Conservation (phyloP, 2,888 invertebrate species). For the Helicoverpa assulta region DNA sequence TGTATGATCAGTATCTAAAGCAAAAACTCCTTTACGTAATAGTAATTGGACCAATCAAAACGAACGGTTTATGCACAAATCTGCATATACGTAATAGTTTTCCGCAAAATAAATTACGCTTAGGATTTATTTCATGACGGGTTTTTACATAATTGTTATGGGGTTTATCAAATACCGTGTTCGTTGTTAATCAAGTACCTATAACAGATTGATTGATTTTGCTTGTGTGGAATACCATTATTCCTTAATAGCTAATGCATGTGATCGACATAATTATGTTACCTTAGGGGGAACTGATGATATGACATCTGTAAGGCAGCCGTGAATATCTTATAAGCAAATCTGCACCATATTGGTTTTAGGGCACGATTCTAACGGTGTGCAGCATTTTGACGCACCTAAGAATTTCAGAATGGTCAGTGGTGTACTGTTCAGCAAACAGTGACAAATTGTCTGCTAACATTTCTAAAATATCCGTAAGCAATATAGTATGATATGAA, state of each 20-base stretch:
- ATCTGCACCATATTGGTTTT: neutral
- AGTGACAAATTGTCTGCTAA: too few relatives aligned
- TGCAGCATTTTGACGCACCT: too few relatives aligned
- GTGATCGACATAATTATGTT: conserved; percentile 31
- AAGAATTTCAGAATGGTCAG: too few relatives aligned
- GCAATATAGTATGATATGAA: too few relatives aligned
- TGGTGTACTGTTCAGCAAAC: too few relatives aligned
- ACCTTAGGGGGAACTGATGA: neutral
- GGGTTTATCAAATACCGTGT: conserved; percentile 5
- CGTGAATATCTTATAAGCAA: conserved; percentile 3
- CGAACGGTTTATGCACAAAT: neutral
- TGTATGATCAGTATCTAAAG: neutral
- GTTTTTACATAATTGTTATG: conserved; percentile 3
- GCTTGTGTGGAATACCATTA: conserved; percentile 21
- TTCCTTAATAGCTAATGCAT: conserved; percentile 28
- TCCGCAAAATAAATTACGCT: conserved; percentile 11
- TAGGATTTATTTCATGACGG: neutral
- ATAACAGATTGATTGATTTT: conserved; percentile 26
- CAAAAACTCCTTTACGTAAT: neutral
- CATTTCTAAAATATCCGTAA: too few relatives aligned
- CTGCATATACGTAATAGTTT: conserved; percentile 16
- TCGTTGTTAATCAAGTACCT: conserved; percentile 27
- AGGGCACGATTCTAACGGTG: too few relatives aligned
- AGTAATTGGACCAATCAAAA: neutral
- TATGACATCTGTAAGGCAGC: neutral